phyloP scores from a whole-genome alignment of 2,797 vertebrate species.

The Microctenopoma stevenorrisi region DNA sequence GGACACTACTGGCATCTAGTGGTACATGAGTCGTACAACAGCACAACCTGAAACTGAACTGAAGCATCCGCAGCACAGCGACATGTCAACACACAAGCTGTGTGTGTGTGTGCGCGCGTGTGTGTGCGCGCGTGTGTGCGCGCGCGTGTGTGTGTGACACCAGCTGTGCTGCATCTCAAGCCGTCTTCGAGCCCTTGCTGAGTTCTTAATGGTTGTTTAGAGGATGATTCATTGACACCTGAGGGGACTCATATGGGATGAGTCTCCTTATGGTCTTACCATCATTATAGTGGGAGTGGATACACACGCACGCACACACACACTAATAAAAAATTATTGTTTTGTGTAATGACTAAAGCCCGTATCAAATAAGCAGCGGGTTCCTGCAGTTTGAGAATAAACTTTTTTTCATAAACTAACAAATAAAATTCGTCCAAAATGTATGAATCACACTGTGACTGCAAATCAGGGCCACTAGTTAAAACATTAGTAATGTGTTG shows the following conservation, averaged over 20 bases:
- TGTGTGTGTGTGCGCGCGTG: constrained; percentile 9
- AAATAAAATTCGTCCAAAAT: too few species aligned
- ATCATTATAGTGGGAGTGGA: constrained; percentile 17
- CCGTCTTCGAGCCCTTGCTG: constrained; percentile 46
- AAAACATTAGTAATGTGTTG: too few species aligned
- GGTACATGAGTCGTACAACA: neutral
- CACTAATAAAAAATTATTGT: neutral
- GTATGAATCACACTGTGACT: too few species aligned
- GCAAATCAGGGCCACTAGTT: too few species aligned
- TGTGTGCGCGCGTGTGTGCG: constrained; percentile 6
- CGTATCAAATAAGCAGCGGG: neutral
- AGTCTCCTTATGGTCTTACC: constrained; percentile 38
- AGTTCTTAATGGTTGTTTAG: constrained; percentile 66
- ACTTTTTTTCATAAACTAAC: too few species aligned
- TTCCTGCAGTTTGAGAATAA: neutral
- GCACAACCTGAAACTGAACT: too few species aligned
- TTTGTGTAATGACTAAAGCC: neutral
- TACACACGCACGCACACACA: neutral
- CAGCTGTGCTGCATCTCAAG: constrained; percentile 59
- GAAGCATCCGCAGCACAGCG: too few species aligned
- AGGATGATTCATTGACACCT: constrained; percentile 68
- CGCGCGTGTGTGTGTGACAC: neutral
- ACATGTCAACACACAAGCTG: constrained; percentile 24
- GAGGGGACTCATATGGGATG: constrained; percentile 47
- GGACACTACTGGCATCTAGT: constrained; percentile 62